Conservation (phyloP, 1,140 invertebrate genomes). For the Bombus affinis region DNA sequence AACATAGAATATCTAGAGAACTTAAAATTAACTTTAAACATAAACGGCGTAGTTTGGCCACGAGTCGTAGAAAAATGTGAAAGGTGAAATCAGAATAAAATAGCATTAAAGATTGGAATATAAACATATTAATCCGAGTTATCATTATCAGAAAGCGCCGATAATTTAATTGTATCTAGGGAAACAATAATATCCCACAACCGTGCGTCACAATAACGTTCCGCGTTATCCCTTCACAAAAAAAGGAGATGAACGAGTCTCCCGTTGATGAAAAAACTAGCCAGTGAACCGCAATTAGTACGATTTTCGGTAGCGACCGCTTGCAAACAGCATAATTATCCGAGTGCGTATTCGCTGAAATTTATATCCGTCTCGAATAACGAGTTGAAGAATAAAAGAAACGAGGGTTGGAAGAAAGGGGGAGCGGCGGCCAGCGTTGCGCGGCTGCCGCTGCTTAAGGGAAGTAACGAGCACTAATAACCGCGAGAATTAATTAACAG, state of each 20-base stretch:
- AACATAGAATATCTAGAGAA: not conserved
- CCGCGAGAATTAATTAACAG: constrained; percentile 48
- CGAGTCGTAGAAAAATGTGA: not conserved
- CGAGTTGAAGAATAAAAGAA: constrained; percentile 39
- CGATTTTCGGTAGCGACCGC: not conserved
- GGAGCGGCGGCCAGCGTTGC: not conserved
- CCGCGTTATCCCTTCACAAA: not conserved
- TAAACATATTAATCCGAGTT: not conserved
- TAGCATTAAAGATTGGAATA: not conserved
- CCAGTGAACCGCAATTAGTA: not conserved
- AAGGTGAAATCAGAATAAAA: not conserved
- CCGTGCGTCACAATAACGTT: not conserved
- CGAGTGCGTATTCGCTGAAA: not conserved
- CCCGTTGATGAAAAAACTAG: not conserved
- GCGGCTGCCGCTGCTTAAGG: constrained; percentile 7
- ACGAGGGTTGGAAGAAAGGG: constrained; percentile 8
- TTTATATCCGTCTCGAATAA: constrained; percentile 41
- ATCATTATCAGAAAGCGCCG: too few relatives aligned
- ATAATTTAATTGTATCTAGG: not conserved
- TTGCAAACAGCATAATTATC: constrained; percentile 22
- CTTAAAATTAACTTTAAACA: not conserved
- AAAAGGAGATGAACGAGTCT: too few relatives aligned
- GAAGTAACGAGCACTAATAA: constrained; percentile 47
- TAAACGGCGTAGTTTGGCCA: not conserved
- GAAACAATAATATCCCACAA: not conserved